Evolutionary conservation across 2,888 invertebrate genomes (phyloP).

Genomic region (Mantis religiosa): DNA sequence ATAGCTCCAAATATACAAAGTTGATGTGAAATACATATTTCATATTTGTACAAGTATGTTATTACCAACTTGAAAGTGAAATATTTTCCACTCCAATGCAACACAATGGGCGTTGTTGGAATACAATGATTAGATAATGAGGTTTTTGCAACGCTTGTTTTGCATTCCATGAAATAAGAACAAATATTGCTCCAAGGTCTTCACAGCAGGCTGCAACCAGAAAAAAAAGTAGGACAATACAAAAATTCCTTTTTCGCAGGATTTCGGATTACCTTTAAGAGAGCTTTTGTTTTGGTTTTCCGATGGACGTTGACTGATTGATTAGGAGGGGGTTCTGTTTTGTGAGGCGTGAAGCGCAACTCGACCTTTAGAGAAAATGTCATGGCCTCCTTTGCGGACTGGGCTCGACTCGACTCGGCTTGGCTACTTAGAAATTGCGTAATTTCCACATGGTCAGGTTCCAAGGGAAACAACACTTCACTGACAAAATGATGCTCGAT

Average conservation of each 20-base stretch:
- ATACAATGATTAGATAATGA: background rate
- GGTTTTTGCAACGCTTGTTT: background rate
- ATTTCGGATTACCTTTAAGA: background rate
- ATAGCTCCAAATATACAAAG: too few relatives aligned
- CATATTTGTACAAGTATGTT: too few relatives aligned
- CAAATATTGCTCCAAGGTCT: background rate
- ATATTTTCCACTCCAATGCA: background rate
- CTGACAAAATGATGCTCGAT: background rate
- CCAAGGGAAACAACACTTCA: background rate
- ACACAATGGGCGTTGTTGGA: background rate
- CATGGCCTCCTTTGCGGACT: background rate
- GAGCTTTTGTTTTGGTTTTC: background rate
- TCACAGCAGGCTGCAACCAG: background rate
- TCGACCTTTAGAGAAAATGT: background rate
- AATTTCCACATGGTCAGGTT: background rate
- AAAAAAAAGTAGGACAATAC: background rate
- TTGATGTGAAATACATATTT: too few relatives aligned
- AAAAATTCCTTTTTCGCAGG: background rate
- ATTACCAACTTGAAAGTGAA: background rate
- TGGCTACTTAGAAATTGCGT: background rate
- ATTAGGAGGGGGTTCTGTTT: background rate
- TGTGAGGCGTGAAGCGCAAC: background rate
- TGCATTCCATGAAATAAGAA: background rate
- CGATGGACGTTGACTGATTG: background rate
- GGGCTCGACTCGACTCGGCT: background rate